Evolutionary conservation across 2,113 vertebrate genomes (phyloP), one percentile per base, ranked within the genome.

Genomic region (Prinia subflava): DNA sequence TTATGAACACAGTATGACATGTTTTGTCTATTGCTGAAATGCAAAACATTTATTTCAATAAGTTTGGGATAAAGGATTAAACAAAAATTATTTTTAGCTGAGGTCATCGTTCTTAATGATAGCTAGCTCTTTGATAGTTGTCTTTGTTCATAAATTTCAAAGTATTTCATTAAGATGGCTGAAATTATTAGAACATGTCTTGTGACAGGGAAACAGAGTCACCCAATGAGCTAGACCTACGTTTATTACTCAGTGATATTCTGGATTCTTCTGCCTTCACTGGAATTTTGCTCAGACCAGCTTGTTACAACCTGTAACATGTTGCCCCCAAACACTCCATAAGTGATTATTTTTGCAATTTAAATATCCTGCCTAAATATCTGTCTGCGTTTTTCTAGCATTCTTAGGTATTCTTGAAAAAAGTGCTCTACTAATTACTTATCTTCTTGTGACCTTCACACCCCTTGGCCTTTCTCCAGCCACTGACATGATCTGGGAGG

Each of bases 21-120:
- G 93, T 92, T 94, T 94, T 86, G 85, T 86, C 87, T 95, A 83
- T 68, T 55, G 87, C 64, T 25, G 82, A 94, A 94, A 95, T 37
- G 60, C 49, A 93, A 53, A 92, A 89, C 49, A 75, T 85, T 79
- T 65, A 65, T 92, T 96, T 85, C 57, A 82, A n/a, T 71, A 88
- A 80, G 56, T 70, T 90, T 57, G 64, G n/a, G 77, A 63, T 55
- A 87, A 92, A 85, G 83, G 75, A 84, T 71, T 76, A 89, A 55
- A 53, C 23, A 35, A 35, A 81, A 83, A 92, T 68, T 93, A 68
- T 87, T 96, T 92, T 94, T 89, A 87, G 76, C 33, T 95, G 91
- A 94, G 47, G 27, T 89, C 80, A 90, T 81, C 52, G 22, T 63
- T 86, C 68, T 77, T 52, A 55, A 79, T 24, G 30, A 37, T 60